Base-by-base conservation (phyloP, 1,140 invertebrate species). In the Drosophila arawakana region DNA sequence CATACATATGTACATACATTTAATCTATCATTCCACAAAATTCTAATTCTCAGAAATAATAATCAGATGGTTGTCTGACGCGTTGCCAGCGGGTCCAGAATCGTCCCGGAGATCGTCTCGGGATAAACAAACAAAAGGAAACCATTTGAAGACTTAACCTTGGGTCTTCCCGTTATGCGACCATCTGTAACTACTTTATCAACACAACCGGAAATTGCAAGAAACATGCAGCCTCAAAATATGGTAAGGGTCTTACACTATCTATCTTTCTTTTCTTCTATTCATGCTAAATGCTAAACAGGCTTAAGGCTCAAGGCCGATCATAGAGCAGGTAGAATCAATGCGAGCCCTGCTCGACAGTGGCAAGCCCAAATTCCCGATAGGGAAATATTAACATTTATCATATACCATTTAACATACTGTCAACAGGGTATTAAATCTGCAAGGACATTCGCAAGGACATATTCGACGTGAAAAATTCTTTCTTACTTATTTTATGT, bases 151-250 rank as follows among this genome's bases (percentile, higher is more conserved):
- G 73, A 79, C 72, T 68, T 76, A 47, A 41, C 11, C 65, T 77
- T 25, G 54, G 54, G 62, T 54, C 41, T 39, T 39, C 77, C 74
- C 73, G 83, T 88, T 74, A 91, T 91, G 89, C 89, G 89, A 91
- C 75, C 78, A 75, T 62, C 76, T 63, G 55, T 80, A 65, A 55
- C 80, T 54, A 55, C 55, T 74, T 13, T 77, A 76, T 65, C 81
- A 63, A 72, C 76, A 71, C 79, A 89, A 76, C 35, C 73, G 44
- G 80, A 91, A 54, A 84, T 81, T 76, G 54, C 74, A 35, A 91
- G 68, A 76, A 70, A 67, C 70, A 91, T 91, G 89, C 89, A 91
- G 80, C 89, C 83, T 15, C 89, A 91, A 91, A 89, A 91, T 74
- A 89, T 91, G 89, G 89, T 91, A 77, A 62, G 80, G 50, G 39